phyloP scores from a whole-genome alignment of 2,888 invertebrate genomes.

The Apocheima hispidaria region DNA sequence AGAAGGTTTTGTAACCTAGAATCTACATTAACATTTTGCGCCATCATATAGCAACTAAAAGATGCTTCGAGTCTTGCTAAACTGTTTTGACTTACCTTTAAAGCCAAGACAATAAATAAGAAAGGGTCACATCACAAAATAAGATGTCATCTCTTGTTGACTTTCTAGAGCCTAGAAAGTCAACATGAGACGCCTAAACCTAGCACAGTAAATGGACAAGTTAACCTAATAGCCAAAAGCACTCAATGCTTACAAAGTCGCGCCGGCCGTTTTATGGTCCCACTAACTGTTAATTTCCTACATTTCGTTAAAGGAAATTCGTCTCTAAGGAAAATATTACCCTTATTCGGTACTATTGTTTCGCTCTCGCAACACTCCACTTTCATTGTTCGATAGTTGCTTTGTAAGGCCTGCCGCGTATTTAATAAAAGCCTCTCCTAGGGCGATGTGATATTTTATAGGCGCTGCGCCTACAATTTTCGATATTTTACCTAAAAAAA shows the following conservation, averaged over 20 bases:
- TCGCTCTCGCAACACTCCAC: constrained; percentile 59
- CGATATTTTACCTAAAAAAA: constrained; percentile 20
- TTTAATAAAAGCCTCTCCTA: constrained; percentile 59
- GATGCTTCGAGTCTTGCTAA: no score
- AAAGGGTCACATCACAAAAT: constrained; percentile 44
- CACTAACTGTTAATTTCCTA: constrained; percentile 83
- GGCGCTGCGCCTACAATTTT: constrained; percentile 31
- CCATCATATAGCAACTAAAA: no score
- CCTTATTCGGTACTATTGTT: constrained; percentile 62
- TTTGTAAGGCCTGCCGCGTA: constrained; percentile 53
- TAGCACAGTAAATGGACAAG: constrained; percentile 78
- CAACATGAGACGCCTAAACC: constrained; percentile 72
- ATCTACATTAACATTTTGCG: no score
- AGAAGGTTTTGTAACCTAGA: no score
- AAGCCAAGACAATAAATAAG: background rate
- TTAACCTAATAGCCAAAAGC: constrained; percentile 85
- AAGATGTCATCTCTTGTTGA: no score
- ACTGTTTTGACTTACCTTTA: background rate
- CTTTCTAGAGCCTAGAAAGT: no score
- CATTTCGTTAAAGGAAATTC: constrained; percentile 76
- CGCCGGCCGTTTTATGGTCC: constrained; percentile 76
- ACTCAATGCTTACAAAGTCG: constrained; percentile 84
- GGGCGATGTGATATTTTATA: constrained; percentile 36
- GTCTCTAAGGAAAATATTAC: constrained; percentile 75
- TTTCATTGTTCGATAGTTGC: constrained; percentile 61